Percentiles rank a stretch among this genome's conserved stretches.
phyloP scores from a whole-genome alignment of 2,113 vertebrate genomes.

The Centropus bengalensis region DNA sequence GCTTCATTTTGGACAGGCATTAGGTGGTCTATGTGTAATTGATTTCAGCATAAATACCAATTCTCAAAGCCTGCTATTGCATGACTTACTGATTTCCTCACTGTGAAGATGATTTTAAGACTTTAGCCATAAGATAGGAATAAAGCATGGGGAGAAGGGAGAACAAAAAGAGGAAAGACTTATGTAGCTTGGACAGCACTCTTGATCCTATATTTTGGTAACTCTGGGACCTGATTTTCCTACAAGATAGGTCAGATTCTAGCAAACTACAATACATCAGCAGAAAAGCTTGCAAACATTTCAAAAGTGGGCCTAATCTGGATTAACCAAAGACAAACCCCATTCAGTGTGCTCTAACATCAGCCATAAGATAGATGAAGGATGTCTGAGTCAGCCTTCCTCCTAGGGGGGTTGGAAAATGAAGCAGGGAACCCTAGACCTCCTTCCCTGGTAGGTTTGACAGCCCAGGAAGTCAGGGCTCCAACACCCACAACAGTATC shows the following conservation, averaged over 20 bases:
- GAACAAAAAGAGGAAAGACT: background rate
- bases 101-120: background rate
- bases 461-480: background rate
- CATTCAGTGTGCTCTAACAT: accelerated
- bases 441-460: background rate
- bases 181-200: background rate
- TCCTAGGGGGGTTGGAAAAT: background rate
- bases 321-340: background rate
- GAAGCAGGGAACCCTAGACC: background rate
- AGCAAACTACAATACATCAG: background rate
- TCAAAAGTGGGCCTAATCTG: accelerated
- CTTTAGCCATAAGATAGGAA: background rate
- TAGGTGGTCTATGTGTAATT: background rate
- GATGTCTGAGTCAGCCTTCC: accelerated
- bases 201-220: background rate
- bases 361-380: accelerated
- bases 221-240: background rate
- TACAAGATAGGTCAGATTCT: background rate
- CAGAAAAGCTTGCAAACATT: background rate
- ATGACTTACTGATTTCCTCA: background rate
- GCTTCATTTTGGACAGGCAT: background rate
- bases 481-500: background rate
- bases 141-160: accelerated
- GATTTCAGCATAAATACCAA: background rate
- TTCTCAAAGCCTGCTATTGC: background rate